These are phyloP conservation scores for Desoria tigrina DNA, from an alignment of 2,888 invertebrate genomes.

Conservation along the genomic window DNA sequence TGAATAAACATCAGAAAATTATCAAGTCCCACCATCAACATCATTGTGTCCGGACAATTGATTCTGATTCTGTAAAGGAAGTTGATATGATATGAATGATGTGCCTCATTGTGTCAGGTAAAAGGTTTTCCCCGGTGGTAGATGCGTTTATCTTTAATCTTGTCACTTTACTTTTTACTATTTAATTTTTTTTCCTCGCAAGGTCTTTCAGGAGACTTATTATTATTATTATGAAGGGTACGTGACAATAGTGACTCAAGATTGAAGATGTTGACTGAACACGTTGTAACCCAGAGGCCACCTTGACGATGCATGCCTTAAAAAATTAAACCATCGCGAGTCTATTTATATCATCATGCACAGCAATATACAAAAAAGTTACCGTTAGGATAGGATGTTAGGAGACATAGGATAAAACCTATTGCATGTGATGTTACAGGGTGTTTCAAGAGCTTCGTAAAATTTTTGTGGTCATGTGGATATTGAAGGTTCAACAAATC, in stretches of 20 bases:
- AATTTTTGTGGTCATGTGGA: no score
- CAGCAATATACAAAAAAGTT: no score
- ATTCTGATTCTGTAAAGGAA: conserved; percentile 8
- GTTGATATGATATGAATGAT: conserved; percentile 12
- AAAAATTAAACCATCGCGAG: background rate
- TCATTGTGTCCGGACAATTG: conserved; percentile 14
- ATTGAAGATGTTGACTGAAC: conserved; percentile 24
- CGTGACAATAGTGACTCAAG: conserved; percentile 21
- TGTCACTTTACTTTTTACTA: conserved; percentile 20
- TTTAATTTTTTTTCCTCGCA: background rate
- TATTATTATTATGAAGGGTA: background rate
- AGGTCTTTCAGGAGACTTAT: background rate
- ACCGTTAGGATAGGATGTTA: no score
- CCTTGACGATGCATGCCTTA: background rate
- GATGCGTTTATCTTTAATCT: conserved; percentile 19
- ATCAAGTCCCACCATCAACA: conserved; percentile 11
- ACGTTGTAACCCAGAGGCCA: conserved; percentile 13
- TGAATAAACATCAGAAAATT: conserved; percentile 16
- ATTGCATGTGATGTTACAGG: no score
- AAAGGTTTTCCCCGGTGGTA: background rate
- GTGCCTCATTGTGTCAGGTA: conserved; percentile 3
- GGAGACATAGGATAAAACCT: no score
- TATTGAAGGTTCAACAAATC: no score
- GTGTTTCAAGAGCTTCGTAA: no score
- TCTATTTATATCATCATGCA: conserved; percentile 1